Conservation (phyloP, 2,113 vertebrate species). For the Ochotona princeps region DNA sequence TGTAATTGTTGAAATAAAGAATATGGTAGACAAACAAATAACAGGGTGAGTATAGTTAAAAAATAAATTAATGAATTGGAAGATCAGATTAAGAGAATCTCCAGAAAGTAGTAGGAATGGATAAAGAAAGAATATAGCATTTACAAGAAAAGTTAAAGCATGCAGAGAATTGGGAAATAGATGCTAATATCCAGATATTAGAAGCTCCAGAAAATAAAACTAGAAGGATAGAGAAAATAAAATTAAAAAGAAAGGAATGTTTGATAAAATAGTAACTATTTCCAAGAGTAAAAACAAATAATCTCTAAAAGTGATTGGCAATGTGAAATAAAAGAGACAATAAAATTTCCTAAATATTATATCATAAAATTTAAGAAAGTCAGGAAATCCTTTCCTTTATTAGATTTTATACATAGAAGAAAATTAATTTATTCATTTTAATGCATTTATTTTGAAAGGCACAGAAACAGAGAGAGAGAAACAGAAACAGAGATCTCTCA, state of each 20-base stretch:
- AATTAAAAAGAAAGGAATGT: neutral
- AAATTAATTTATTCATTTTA: neutral
- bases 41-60: neutral
- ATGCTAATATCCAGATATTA: neutral
- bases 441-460: no score
- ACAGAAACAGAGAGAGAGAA: no score
- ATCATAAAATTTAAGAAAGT: neutral
- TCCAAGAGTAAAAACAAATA: slow-evolving; percentile 19
- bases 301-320: neutral
- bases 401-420: neutral
- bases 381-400: neutral
- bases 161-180: neutral
- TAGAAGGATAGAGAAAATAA: neutral
- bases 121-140: neutral
- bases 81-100: neutral
- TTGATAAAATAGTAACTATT: slow-evolving; percentile 37
- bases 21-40: neutral
- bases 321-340: neutral
- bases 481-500: no score
- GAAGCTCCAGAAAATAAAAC: neutral
- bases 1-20: neutral
- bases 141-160: neutral
- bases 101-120: neutral
- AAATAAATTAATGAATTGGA: slow-evolving; percentile 37
- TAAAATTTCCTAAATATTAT: neutral